A percentile compares a stretch with the other conserved stretches of the same genome.
These are phyloP conservation scores for Caenorhabditis sp. DNA, from an alignment of 2,888 invertebrate genomes.

Conservation along the genomic window DNA sequence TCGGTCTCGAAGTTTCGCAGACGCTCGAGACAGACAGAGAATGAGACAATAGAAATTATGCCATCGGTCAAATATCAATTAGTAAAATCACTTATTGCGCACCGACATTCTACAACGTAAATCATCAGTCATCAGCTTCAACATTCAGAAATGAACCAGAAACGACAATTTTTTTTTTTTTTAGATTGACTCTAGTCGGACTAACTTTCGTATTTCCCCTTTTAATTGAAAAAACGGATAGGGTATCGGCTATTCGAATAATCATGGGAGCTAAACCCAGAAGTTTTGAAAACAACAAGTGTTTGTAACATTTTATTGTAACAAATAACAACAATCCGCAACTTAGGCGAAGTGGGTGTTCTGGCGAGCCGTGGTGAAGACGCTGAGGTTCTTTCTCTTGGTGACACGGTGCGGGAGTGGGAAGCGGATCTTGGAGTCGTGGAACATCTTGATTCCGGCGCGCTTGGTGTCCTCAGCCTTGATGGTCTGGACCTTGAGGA, in stretches of 20 bases:
- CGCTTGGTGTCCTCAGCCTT: constrained; percentile 91
- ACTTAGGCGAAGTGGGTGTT: constrained; percentile 80
- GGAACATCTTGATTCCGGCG: constrained; percentile 97
- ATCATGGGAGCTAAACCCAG: too few species aligned
- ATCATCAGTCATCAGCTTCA: too few species aligned
- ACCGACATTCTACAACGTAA: too few species aligned
- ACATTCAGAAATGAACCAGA: too few species aligned
- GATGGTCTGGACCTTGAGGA: constrained; percentile 90
- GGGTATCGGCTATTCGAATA: too few species aligned
- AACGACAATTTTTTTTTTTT: too few species aligned
- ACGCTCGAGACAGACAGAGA: neutral
- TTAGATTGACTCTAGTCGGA: too few species aligned
- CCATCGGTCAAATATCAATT: too few species aligned
- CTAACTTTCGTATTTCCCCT: too few species aligned
- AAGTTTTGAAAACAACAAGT: constrained; percentile 18
- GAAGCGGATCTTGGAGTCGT: constrained; percentile 94
- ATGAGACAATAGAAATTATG: neutral
- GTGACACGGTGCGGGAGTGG: constrained; percentile 87
- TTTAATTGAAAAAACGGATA: too few species aligned
- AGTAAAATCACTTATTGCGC: too few species aligned
- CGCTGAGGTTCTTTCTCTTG: constrained; percentile 81
- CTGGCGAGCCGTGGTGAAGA: constrained; percentile 82
- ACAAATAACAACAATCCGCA: constrained; percentile 64
- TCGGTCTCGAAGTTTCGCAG: constrained; percentile 12
- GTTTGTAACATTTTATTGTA: constrained; percentile 64